These are phyloP conservation scores for Crotalus helleri DNA, from an alignment of 2,113 vertebrate genomes.

Conservation along the genomic window DNA sequence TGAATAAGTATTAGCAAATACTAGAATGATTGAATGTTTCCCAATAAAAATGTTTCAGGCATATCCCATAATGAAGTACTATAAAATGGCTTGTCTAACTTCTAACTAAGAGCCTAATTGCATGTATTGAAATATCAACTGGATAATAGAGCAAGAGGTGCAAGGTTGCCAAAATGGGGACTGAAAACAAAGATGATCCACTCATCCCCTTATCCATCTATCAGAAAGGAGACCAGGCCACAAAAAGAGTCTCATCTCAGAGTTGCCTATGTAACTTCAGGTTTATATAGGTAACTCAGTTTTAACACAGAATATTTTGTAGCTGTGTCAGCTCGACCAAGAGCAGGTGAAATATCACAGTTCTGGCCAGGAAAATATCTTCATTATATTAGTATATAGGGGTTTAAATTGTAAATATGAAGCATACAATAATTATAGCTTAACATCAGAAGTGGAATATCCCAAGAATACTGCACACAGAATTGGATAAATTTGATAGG, in stretches of 20 bases:
- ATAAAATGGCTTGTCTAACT: not conserved
- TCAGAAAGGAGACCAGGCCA: not conserved
- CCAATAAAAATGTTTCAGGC: not conserved
- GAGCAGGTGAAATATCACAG: not conserved
- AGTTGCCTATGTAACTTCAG: not conserved
- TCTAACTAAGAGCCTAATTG: not conserved
- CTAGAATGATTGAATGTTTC: not conserved
- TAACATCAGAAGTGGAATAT: not conserved
- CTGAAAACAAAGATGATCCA: not conserved
- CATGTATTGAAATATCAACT: not conserved
- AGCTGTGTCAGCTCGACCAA: not conserved
- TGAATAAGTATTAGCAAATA: not conserved
- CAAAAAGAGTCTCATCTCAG: not conserved
- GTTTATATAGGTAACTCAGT: not conserved
- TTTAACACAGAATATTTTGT: not conserved
- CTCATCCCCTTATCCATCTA: not conserved
- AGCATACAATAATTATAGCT: not conserved
- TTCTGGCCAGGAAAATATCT: not conserved
- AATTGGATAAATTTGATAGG: not conserved
- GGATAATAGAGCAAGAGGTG: not conserved
- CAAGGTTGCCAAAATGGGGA: not conserved
- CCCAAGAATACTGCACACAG: not conserved
- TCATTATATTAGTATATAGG: not conserved
- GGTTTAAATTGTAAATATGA: not conserved
- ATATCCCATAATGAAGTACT: conserved; percentile 3